phyloP scores from a whole-genome alignment of 2,888 invertebrate genomes.

The Chymomyza amoena region DNA sequence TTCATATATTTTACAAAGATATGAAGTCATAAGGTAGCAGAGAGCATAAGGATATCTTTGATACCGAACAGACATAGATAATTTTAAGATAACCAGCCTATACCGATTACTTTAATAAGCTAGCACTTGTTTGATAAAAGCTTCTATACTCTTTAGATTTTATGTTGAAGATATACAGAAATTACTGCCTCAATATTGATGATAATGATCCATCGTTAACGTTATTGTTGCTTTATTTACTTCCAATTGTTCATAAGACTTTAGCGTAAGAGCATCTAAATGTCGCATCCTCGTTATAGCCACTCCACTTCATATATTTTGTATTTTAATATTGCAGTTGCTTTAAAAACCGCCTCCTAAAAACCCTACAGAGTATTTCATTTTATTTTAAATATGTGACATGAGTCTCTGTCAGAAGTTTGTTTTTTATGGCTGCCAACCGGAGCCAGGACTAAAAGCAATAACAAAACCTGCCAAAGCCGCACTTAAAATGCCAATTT shows the following conservation, averaged over 20 bases:
- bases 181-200: too few species aligned
- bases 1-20: too few species aligned
- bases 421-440: constrained; percentile 39
- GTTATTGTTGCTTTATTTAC: background rate
- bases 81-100: too few species aligned
- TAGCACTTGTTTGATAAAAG: too few species aligned
- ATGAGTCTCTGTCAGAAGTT: constrained; percentile 14
- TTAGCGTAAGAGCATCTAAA: background rate
- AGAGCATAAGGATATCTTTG: too few species aligned
- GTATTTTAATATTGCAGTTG: background rate
- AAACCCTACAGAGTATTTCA: background rate
- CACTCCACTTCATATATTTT: background rate
- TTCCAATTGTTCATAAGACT: background rate
- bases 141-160: too few species aligned
- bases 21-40: too few species aligned
- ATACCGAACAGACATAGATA: too few species aligned
- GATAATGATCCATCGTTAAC: too few species aligned
- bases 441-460: constrained; percentile 32
- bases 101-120: too few species aligned
- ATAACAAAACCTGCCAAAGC: constrained; percentile 59
- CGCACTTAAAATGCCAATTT: constrained; percentile 73
- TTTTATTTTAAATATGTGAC: background rate
- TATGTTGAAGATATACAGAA: too few species aligned
- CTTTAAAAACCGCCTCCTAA: constrained; percentile 6
- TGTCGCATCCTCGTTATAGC: background rate